These are phyloP conservation scores for Tetragonisca angustula DNA, from an alignment of 2,888 invertebrate species.

Conservation along the genomic window DNA sequence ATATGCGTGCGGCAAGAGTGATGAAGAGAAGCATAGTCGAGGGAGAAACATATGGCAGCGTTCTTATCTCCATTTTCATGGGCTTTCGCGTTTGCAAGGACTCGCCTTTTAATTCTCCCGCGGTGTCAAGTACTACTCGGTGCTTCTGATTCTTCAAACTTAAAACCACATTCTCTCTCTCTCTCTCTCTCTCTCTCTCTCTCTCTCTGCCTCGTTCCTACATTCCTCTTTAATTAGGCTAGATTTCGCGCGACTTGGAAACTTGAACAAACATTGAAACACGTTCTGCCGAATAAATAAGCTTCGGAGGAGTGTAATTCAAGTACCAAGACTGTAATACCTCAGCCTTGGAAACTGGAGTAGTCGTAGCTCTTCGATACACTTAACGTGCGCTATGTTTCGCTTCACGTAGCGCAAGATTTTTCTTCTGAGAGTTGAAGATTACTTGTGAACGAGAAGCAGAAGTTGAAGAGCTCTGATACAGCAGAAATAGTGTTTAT, in stretches of 20 bases:
- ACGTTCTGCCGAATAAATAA: constrained; percentile 14
- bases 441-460: no score
- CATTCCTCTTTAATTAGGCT: constrained; percentile 14
- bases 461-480: no score
- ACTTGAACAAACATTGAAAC: constrained; percentile 5
- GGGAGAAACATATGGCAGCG: constrained; percentile 12
- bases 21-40: neutral
- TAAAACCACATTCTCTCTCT: neutral
- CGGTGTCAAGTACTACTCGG: constrained; percentile 27
- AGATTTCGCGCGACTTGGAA: constrained; percentile 2
- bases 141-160: constrained; percentile 35
- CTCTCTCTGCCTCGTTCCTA: constrained; percentile 19
- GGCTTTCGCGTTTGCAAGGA: constrained; percentile 35
- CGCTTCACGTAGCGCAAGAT: no score
- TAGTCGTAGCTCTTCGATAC: neutral
- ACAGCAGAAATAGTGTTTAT: no score
- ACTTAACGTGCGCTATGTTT: no score
- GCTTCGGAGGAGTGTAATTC: constrained; percentile 14
- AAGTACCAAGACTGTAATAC: constrained; percentile 18
- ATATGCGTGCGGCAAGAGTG: neutral
- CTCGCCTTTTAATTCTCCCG: constrained; percentile 38
- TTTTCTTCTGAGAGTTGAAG: no score
- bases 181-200: no score
- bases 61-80: constrained; percentile 56
- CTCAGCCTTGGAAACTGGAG: constrained; percentile 25